A percentile compares a stretch with the other conserved stretches of the same genome.
Evolutionary conservation across 1,140 invertebrate species (phyloP).

Genomic region (Grapholita molesta): DNA sequence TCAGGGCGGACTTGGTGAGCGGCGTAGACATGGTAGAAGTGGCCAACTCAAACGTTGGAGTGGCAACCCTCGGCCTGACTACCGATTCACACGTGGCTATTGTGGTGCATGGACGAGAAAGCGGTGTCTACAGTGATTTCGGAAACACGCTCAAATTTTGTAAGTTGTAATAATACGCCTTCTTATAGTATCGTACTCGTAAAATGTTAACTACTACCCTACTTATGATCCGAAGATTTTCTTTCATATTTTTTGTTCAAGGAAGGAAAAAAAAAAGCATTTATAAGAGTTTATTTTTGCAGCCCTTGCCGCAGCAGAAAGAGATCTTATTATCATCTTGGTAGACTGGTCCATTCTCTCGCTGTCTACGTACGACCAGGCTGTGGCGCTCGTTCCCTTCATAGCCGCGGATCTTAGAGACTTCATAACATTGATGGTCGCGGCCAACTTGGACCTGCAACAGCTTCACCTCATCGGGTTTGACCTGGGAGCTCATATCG

Average conservation of each 20-base stretch:
- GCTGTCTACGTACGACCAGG: conserved; percentile 31
- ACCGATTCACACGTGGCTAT: conserved; percentile 20
- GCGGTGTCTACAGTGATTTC: conserved; percentile 32
- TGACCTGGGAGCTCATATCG: conserved; percentile 89
- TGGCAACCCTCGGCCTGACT: neutral
- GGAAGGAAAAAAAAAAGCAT: too few relatives aligned
- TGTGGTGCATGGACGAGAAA: conserved; percentile 48
- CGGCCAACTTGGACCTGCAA: neutral
- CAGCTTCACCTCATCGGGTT: conserved; percentile 88
- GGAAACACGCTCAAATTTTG: conserved; percentile 44
- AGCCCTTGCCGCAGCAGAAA: conserved; percentile 33
- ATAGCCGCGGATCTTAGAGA: conserved; percentile 33
- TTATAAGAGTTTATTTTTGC: conserved; percentile 2
- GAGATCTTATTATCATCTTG: conserved; percentile 42
- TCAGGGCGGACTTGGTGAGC: neutral
- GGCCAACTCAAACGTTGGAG: neutral
- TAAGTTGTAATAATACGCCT: conserved; percentile 20
- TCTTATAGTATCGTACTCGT: conserved; percentile 13
- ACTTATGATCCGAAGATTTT: neutral
- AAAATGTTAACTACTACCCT: neutral
- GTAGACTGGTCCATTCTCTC: conserved; percentile 51
- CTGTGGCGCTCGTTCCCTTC: conserved; percentile 34
- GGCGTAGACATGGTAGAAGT: neutral
- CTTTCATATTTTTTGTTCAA: too few relatives aligned
- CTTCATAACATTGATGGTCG: conserved; percentile 29